Evolutionary conservation across 2,888 invertebrate species (phyloP).

Genomic region (Artemia sinica): DNA sequence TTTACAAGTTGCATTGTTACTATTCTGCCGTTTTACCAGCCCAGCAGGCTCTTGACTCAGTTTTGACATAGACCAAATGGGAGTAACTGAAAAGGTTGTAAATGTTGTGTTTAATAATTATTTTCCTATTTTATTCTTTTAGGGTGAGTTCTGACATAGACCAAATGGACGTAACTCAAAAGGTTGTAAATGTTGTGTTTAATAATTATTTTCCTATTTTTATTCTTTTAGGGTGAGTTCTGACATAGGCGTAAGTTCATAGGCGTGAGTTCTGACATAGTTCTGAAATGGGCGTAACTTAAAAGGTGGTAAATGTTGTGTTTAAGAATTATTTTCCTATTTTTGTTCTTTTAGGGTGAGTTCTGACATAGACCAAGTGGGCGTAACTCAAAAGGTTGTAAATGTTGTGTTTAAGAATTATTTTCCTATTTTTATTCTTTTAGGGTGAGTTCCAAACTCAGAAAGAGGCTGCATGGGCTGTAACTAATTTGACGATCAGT

Average conservation of each 20-base stretch:
- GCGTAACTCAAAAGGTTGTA: not conserved
- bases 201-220: not conserved
- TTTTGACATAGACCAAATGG: no score
- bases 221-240: constrained; percentile 52
- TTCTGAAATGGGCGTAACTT: no score
- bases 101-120: not conserved
- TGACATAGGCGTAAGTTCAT: not conserved
- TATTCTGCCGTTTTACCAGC: no score
- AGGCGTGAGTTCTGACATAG: constrained; percentile 32
- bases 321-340: not conserved
- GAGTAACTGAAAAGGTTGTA: not conserved
- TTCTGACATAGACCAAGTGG: constrained; percentile 37
- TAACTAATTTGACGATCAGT: constrained; percentile 94
- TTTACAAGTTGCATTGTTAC: no score
- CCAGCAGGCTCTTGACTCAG: no score
- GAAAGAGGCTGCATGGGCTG: constrained; percentile 99
- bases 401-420: not conserved
- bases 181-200: constrained; percentile 11
- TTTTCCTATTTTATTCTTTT: constrained; percentile 22
- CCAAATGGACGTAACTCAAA: not conserved
- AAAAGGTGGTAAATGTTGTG: constrained; percentile 6
- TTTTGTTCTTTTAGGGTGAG: constrained; percentile 42
- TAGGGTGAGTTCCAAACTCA: constrained; percentile 92
- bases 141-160: constrained; percentile 55
- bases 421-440: constrained; percentile 20